These are phyloP conservation scores for Poeciliopsis infans DNA, from an alignment of 2,797 vertebrate species.

Conservation along the genomic window DNA sequence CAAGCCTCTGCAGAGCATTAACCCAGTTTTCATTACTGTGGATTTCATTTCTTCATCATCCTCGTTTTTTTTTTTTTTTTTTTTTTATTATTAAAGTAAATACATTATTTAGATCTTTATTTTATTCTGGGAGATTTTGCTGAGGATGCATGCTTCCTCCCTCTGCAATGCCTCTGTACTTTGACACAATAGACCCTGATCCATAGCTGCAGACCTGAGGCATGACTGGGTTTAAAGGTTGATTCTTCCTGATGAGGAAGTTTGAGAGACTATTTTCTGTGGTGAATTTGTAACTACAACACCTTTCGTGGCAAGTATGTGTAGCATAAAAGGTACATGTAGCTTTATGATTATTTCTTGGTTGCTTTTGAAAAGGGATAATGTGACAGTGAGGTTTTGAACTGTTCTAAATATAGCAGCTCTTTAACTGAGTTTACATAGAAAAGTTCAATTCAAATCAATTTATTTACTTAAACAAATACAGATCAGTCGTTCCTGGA, in stretches of 20 bases:
- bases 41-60: conserved; percentile 41
- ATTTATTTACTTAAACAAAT: neutral
- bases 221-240: neutral
- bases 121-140: conserved; percentile 38
- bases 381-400: neutral
- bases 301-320: neutral
- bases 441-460: neutral
- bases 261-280: neutral
- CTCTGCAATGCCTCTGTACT: neutral
- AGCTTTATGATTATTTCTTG: neutral
- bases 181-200: conserved; percentile 9
- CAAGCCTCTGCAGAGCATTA: conserved; percentile 39
- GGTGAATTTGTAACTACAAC: neutral
- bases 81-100: conserved; percentile 51
- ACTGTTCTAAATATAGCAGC: neutral
- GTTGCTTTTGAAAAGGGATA: neutral
- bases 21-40: conserved; percentile 51
- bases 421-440: neutral
- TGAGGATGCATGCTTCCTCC: conserved; percentile 28
- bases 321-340: neutral
- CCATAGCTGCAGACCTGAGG: neutral
- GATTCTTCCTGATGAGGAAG: neutral
- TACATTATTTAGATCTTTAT: conserved; percentile 49
- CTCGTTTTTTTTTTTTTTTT: conserved; percentile 19
- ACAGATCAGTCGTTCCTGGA: neutral